A percentile compares a stretch with the other conserved stretches of the same genome.
phyloP scores from a whole-genome alignment of 2,888 invertebrate genomes.

The Nomada ruficornis region DNA sequence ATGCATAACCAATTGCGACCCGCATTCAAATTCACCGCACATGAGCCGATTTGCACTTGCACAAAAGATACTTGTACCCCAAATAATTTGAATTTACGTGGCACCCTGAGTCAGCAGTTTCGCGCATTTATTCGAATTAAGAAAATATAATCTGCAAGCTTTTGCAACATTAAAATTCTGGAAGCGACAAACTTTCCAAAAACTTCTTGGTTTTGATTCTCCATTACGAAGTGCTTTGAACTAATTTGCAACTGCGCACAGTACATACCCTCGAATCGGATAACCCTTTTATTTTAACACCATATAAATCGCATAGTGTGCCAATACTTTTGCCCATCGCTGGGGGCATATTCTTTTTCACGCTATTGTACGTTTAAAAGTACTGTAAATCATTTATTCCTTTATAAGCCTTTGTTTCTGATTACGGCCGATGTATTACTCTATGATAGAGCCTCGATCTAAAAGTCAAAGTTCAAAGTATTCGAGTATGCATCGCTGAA shows the following conservation, averaged over 20 bases:
- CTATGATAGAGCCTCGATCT: slow-evolving; percentile 21
- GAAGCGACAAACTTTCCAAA: too few species aligned
- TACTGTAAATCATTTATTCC: slow-evolving; percentile 30
- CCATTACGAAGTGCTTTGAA: too few species aligned
- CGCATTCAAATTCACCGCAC: slow-evolving; percentile 56
- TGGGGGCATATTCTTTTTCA: not conserved
- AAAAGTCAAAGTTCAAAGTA: slow-evolving; percentile 46
- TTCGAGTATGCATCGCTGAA: slow-evolving; percentile 17
- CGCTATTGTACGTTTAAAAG: not conserved
- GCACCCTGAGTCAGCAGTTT: slow-evolving; percentile 14
- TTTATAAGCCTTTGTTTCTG: slow-evolving; percentile 27
- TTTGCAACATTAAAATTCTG: too few species aligned
- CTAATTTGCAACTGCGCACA: too few species aligned
- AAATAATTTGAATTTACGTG: slow-evolving; percentile 52
- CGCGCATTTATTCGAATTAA: not conserved
- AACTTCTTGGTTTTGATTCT: too few species aligned
- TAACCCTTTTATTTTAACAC: too few species aligned
- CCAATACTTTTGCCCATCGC: too few species aligned
- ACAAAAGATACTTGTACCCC: slow-evolving; percentile 53
- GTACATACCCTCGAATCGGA: too few species aligned
- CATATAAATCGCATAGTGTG: too few species aligned
- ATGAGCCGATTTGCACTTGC: slow-evolving; percentile 58
- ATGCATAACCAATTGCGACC: slow-evolving; percentile 59
- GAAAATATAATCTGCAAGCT: not conserved
- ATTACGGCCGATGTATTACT: slow-evolving; percentile 20